These are phyloP conservation scores for Drosophila baimaii DNA, from an alignment of 1,140 invertebrate species.

Conservation along the genomic window DNA sequence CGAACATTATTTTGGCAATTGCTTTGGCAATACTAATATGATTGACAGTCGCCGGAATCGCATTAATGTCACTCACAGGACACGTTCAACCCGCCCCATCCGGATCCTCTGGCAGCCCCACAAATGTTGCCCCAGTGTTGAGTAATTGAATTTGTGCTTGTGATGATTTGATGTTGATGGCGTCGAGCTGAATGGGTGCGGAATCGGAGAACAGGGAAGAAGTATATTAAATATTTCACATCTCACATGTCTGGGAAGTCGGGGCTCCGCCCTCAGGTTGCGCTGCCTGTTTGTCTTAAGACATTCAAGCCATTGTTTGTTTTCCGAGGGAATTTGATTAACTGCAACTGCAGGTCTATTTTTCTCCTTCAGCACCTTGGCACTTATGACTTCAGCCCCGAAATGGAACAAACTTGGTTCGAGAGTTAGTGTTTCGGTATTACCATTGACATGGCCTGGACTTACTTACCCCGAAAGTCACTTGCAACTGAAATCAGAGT, in stretches of 20 bases:
- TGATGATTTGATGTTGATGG: slow-evolving; percentile 72
- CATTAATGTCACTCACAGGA: slow-evolving; percentile 74
- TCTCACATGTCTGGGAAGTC: slow-evolving; percentile 20
- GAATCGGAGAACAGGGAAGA: slow-evolving; percentile 26
- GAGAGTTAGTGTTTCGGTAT: not conserved
- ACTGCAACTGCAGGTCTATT: slow-evolving; percentile 40
- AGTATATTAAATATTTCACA: slow-evolving; percentile 73
- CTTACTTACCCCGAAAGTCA: slow-evolving; percentile 14
- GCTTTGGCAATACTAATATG: slow-evolving; percentile 62
- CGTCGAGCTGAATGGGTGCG: slow-evolving; percentile 23
- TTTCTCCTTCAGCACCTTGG: slow-evolving; percentile 12
- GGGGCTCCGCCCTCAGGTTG: slow-evolving; percentile 18
- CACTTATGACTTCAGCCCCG: too few species aligned
- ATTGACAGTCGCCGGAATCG: slow-evolving; percentile 69
- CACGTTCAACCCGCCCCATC: not conserved
- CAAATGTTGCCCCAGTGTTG: slow-evolving; percentile 48
- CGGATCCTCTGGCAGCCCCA: not conserved
- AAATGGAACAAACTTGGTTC: not conserved
- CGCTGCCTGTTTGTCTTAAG: slow-evolving; percentile 51
- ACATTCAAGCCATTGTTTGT: slow-evolving; percentile 47
- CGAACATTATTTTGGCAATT: slow-evolving; percentile 54
- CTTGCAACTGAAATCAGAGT: slow-evolving; percentile 27
- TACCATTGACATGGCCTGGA: not conserved
- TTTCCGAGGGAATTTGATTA: slow-evolving; percentile 49
- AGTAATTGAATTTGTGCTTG: slow-evolving; percentile 79